Percentiles rank a stretch among this genome's conserved stretches.
Conservation (phyloP, 2,888 invertebrate species). For the Ligdia adustata region DNA sequence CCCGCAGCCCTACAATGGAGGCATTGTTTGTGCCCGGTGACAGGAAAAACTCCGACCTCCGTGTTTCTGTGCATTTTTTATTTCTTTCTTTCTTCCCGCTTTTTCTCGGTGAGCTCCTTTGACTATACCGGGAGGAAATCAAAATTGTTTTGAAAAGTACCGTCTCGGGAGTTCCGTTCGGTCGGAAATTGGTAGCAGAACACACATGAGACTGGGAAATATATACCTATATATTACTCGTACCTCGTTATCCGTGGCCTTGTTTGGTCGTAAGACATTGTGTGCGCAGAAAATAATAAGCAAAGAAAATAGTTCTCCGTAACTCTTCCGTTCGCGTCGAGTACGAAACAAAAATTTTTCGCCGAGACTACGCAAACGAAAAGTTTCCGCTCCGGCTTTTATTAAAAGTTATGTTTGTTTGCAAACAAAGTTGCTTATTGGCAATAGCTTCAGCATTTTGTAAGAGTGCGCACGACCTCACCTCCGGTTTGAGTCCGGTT, state of each 20-base stretch:
- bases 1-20: constrained; percentile 68
- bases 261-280: not conserved
- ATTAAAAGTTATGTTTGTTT: constrained; percentile 41
- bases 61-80: constrained; percentile 83
- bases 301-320: constrained; percentile 16
- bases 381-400: constrained; percentile 33
- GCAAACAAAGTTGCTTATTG: constrained; percentile 40
- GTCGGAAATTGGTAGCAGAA: constrained; percentile 7
- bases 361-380: constrained; percentile 12
- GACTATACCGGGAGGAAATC: constrained; percentile 70
- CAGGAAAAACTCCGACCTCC: constrained; percentile 84
- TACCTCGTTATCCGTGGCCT: not conserved
- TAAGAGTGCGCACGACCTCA: constrained; percentile 48
- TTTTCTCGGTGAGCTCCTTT: constrained; percentile 74
- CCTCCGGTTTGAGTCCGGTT: constrained; percentile 21
- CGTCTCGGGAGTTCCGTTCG: constrained; percentile 46
- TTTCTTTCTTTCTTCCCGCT: constrained; percentile 66
- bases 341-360: constrained; percentile 17
- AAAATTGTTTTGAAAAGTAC: constrained; percentile 68
- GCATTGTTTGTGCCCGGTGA: constrained; percentile 83
- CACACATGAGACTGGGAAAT: constrained; percentile 5
- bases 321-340: too few species aligned
- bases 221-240: constrained; percentile 1
- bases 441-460: constrained; percentile 50
- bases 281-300: constrained; percentile 3